Evolutionary conservation across 2,113 vertebrate species (phyloP).

Genomic region (Sturnira hondurensis): DNA sequence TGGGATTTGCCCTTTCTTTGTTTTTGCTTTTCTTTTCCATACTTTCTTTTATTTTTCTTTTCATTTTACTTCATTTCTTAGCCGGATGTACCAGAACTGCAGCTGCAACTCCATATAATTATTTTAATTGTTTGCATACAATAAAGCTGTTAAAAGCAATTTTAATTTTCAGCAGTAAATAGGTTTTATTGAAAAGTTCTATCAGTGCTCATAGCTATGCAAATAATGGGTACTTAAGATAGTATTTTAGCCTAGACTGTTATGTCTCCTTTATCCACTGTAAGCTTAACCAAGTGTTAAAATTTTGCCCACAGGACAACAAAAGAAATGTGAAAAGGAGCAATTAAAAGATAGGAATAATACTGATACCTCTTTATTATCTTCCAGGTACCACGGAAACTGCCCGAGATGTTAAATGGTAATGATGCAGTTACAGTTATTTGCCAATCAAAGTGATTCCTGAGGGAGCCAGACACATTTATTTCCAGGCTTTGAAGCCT

Average conservation of each 20-base stretch:
- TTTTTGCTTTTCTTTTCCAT: neutral
- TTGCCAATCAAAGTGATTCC: slow-evolving; percentile 79
- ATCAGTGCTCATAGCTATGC: slow-evolving; percentile 73
- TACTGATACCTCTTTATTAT: slow-evolving; percentile 78
- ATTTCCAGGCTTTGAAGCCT: slow-evolving; percentile 70
- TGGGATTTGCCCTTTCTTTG: neutral
- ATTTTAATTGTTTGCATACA: slow-evolving; percentile 79
- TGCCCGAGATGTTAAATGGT: slow-evolving; percentile 75
- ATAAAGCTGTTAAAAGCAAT: slow-evolving; percentile 82
- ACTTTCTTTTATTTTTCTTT: slow-evolving; percentile 20
- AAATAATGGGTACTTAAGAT: slow-evolving; percentile 73
- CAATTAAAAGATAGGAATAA: slow-evolving; percentile 83
- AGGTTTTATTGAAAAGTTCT: slow-evolving; percentile 81
- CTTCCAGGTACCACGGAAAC: slow-evolving; percentile 76
- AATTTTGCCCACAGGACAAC: slow-evolving; percentile 76
- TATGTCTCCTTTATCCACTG: slow-evolving; percentile 70
- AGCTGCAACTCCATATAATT: slow-evolving; percentile 72
- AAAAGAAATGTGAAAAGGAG: slow-evolving; percentile 67
- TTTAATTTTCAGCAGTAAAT: slow-evolving; percentile 84
- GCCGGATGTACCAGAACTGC: slow-evolving; percentile 54
- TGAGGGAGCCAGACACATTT: slow-evolving; percentile 63
- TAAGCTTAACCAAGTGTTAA: slow-evolving; percentile 76
- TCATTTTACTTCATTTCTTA: slow-evolving; percentile 31
- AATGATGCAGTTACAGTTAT: slow-evolving; percentile 80
- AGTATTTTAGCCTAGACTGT: slow-evolving; percentile 66